A percentile compares a stretch with the other conserved stretches of the same genome.
These are phyloP conservation scores for Idaea aversata DNA, from an alignment of 2,888 invertebrate genomes.

Conservation along the genomic window DNA sequence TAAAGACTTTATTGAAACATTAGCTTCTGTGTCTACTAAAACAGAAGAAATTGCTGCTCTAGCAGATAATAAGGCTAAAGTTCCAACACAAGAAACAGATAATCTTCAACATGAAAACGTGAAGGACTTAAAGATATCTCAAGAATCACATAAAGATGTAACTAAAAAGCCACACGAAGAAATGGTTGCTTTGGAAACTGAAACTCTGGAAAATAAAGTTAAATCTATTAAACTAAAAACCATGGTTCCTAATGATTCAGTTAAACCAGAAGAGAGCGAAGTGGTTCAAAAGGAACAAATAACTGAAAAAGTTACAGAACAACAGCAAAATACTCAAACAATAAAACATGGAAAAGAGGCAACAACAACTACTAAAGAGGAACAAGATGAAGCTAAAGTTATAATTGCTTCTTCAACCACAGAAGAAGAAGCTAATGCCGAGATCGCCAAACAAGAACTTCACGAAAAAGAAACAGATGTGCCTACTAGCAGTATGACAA, in stretches of 20 bases:
- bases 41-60: neutral
- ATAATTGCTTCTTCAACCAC: neutral
- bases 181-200: neutral
- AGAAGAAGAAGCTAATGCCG: neutral
- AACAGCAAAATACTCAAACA: neutral
- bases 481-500: no score
- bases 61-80: neutral
- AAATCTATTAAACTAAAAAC: no score
- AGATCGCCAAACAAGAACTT: neutral
- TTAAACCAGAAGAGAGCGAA: neutral
- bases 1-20: neutral
- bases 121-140: neutral
- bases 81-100: neutral
- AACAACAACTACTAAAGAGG: neutral
- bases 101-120: neutral
- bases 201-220: neutral
- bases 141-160: neutral
- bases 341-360: slow-evolving; percentile 4
- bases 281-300: neutral
- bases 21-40: neutral
- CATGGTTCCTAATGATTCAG: neutral
- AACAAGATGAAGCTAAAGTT: slow-evolving; percentile 2
- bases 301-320: neutral
- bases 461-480: neutral
- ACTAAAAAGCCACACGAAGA: neutral